Evolutionary conservation across 2,888 invertebrate species (phyloP).

Genomic region (Caenorhabditis drosophilae): DNA sequence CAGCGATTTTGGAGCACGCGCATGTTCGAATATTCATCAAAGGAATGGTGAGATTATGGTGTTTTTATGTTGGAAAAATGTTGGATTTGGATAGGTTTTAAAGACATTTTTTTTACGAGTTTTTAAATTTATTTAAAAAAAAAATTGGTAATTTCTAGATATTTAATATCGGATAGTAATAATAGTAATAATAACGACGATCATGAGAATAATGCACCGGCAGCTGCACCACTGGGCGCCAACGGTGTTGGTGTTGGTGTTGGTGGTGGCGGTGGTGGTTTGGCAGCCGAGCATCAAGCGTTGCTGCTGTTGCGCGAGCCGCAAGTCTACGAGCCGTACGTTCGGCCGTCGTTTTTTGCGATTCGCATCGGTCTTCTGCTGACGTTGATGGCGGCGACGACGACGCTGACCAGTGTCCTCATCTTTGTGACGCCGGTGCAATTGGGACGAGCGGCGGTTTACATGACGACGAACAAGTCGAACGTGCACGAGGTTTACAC

Average conservation of each 20-base stretch:
- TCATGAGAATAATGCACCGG: slow-evolving; percentile 1
- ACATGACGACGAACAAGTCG: slow-evolving; percentile 70
- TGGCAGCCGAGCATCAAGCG: slow-evolving; percentile 72
- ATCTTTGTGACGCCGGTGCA: slow-evolving; percentile 88
- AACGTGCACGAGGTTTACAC: slow-evolving; percentile 79
- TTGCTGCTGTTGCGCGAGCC: slow-evolving; percentile 80
- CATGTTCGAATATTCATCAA: slow-evolving; percentile 94
- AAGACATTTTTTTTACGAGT: neutral
- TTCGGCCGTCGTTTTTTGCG: slow-evolving; percentile 83
- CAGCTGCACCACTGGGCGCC: too few relatives aligned
- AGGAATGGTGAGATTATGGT: slow-evolving; percentile 76
- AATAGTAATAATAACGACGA: slow-evolving; percentile 15
- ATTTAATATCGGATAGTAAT: slow-evolving; percentile 32
- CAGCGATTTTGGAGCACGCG: slow-evolving; percentile 92
- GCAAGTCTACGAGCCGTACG: slow-evolving; percentile 83
- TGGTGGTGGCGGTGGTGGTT: slow-evolving; percentile 35
- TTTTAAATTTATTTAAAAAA: slow-evolving; percentile 3
- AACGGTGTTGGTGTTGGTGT: too few relatives aligned
- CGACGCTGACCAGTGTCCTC: slow-evolving; percentile 83
- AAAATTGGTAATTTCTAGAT: slow-evolving; percentile 5
- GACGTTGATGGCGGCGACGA: slow-evolving; percentile 81
- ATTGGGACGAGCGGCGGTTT: slow-evolving; percentile 73
- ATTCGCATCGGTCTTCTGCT: slow-evolving; percentile 75
- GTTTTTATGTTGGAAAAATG: slow-evolving; percentile 66
- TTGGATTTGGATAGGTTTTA: slow-evolving; percentile 53